phyloP scores from a whole-genome alignment of 1,140 invertebrate genomes.

The Cheumatopsyche charites region DNA sequence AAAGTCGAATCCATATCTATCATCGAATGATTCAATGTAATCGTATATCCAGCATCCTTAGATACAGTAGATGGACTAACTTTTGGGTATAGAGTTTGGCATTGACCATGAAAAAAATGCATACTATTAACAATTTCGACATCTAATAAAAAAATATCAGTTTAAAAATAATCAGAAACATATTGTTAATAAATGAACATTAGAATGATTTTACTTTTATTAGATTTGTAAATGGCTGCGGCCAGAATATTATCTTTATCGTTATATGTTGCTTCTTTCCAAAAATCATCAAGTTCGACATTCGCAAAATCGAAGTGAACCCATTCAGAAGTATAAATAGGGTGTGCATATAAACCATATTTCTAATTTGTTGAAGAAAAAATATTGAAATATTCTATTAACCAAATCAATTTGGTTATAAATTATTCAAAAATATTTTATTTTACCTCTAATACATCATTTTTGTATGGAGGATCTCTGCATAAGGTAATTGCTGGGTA shows the following conservation, averaged over 20 bases:
- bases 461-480: constrained; percentile 65
- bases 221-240: constrained; percentile 53
- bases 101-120: constrained; percentile 61
- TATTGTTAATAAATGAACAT: constrained; percentile 4
- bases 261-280: constrained; percentile 62
- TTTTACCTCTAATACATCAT: constrained; percentile 61
- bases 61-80: constrained; percentile 50
- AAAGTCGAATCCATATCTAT: constrained; percentile 50
- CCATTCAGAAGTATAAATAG: constrained; percentile 62
- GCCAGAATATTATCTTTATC: constrained; percentile 56
- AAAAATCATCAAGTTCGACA: constrained; percentile 59
- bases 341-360: constrained; percentile 58
- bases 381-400: too few relatives aligned
- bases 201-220: constrained; percentile 52
- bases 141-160: constrained; percentile 29
- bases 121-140: constrained; percentile 52
- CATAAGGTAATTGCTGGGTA: constrained; percentile 70
- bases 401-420: background rate
- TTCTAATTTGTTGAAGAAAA: too few relatives aligned
- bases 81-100: constrained; percentile 61
- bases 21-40: constrained; percentile 54
- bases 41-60: constrained; percentile 53
- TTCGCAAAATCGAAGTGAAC: constrained; percentile 60
- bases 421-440: constrained; percentile 21
- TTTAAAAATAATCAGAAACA: constrained; percentile 11